Evolutionary conservation across 1,140 invertebrate species (phyloP).

Genomic region (Periplaneta americana): DNA sequence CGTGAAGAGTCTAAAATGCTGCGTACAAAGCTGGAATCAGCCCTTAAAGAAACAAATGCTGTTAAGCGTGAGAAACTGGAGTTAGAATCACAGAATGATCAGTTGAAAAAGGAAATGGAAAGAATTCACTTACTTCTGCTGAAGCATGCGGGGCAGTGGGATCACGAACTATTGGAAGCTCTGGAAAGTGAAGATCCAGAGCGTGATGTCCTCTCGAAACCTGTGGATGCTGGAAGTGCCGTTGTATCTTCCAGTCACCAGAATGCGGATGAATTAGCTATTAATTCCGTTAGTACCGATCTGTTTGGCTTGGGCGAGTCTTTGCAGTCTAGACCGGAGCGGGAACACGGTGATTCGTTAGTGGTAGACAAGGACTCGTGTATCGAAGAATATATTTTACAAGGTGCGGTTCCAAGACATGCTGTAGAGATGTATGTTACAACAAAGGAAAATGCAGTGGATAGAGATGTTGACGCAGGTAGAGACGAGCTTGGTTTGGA

Average conservation of each 20-base stretch:
- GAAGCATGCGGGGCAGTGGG: slow-evolving; percentile 62
- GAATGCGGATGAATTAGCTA: not conserved
- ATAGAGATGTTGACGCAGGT: slow-evolving; percentile 11
- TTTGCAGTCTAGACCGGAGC: slow-evolving; percentile 6
- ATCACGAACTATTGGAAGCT: slow-evolving; percentile 38
- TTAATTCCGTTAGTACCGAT: slow-evolving; percentile 11
- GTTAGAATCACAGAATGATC: slow-evolving; percentile 71
- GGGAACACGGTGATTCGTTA: slow-evolving; percentile 7
- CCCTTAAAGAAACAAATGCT: slow-evolving; percentile 68
- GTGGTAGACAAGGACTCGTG: slow-evolving; percentile 36
- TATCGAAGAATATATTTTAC: slow-evolving; percentile 56
- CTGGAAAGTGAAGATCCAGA: slow-evolving; percentile 39
- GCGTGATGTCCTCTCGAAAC: slow-evolving; percentile 26
- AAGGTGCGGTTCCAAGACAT: slow-evolving; percentile 57
- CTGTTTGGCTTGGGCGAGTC: slow-evolving; percentile 4
- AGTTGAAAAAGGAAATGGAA: slow-evolving; percentile 74
- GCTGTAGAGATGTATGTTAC: slow-evolving; percentile 41
- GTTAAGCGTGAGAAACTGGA: slow-evolving; percentile 77
- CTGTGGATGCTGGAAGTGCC: not conserved
- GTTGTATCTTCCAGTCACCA: slow-evolving; percentile 5
- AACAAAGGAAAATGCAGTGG: slow-evolving; percentile 23
- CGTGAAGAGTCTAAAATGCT: slow-evolving; percentile 80
- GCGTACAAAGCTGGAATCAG: slow-evolving; percentile 69
- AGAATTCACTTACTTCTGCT: slow-evolving; percentile 60
- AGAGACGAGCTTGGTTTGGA: slow-evolving; percentile 20